These are phyloP conservation scores for Noctua fimbriata DNA, from an alignment of 2,888 invertebrate genomes.

Conservation along the genomic window DNA sequence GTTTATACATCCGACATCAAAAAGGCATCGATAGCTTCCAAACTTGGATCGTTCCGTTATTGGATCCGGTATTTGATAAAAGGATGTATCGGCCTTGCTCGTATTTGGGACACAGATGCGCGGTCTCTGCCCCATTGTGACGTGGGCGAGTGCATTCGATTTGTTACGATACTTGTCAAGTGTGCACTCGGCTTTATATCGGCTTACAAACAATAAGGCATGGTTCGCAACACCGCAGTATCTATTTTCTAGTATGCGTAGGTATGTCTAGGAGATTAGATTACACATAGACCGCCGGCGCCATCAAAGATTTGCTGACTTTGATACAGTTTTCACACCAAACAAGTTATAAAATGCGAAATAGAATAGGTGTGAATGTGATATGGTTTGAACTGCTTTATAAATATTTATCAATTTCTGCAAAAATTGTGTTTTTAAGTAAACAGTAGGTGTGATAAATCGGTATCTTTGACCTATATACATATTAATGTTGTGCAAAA, in stretches of 20 bases:
- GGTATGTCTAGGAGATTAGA: conserved; percentile 51
- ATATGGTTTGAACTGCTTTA: conserved; percentile 38
- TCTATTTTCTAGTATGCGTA: conserved; percentile 52
- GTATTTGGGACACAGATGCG: conserved; percentile 85
- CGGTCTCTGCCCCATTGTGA: conserved; percentile 70
- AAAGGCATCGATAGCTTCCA: conserved; percentile 74
- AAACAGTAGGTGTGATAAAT: conserved; percentile 33
- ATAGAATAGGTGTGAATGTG: conserved; percentile 43
- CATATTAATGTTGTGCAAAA: conserved; percentile 45
- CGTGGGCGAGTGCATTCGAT: conserved; percentile 72
- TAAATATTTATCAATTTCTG: conserved; percentile 48
- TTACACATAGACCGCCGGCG: conserved; percentile 60
- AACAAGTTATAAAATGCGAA: conserved; percentile 38
- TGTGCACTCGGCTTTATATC: conserved; percentile 52
- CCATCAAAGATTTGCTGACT: conserved; percentile 61
- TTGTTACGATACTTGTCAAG: conserved; percentile 61
- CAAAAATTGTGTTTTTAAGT: conserved; percentile 36
- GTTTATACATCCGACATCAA: conserved; percentile 70
- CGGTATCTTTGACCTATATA: conserved; percentile 55
- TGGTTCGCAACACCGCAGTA: conserved; percentile 30
- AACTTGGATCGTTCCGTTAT: conserved; percentile 76
- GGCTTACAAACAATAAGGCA: conserved; percentile 53
- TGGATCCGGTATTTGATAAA: conserved; percentile 77
- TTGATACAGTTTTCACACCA: conserved; percentile 40
- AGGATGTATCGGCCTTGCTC: conserved; percentile 81